phyloP scores from a whole-genome alignment of 2,888 invertebrate species.

The Ditula angustiorana region DNA sequence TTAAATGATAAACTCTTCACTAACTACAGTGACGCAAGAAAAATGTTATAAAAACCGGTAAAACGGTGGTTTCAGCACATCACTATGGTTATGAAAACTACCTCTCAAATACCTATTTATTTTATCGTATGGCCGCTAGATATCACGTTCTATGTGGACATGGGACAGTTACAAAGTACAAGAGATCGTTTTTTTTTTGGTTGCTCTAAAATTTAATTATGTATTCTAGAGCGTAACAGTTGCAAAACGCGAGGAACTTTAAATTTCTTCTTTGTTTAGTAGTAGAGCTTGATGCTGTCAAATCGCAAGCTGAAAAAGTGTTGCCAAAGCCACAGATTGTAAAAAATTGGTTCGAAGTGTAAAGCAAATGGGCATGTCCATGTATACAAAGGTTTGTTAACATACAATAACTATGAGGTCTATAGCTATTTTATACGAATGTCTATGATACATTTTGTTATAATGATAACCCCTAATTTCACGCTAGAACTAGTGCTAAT shows the following conservation, averaged over 20 bases:
- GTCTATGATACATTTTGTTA: conserved; percentile 71
- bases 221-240: conserved; percentile 39
- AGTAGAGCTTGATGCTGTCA: conserved; percentile 9
- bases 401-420: conserved; percentile 46
- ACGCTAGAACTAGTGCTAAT: conserved; percentile 74
- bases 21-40: conserved; percentile 22
- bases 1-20: conserved; percentile 23
- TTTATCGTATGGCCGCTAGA: conserved; percentile 71
- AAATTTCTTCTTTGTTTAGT: conserved; percentile 2
- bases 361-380: conserved; percentile 37
- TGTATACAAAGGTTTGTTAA: conserved; percentile 43
- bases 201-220: conserved; percentile 37
- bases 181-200: conserved; percentile 47
- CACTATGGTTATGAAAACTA: conserved; percentile 37
- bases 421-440: conserved; percentile 55
- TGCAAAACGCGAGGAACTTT: conserved; percentile 38
- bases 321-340: conserved; percentile 28
- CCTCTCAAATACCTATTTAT: conserved; percentile 39
- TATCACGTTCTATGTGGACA: conserved; percentile 71
- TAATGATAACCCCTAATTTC: conserved; percentile 70
- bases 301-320: conserved; percentile 27
- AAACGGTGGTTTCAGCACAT: conserved; percentile 18
- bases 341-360: conserved; percentile 34
- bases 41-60: conserved; percentile 22
- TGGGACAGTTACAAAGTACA: conserved; percentile 48